A percentile compares a stretch with the other conserved stretches of the same genome.
Evolutionary conservation across 2,888 invertebrate genomes (phyloP).

Genomic region (Nomada goodeniana): DNA sequence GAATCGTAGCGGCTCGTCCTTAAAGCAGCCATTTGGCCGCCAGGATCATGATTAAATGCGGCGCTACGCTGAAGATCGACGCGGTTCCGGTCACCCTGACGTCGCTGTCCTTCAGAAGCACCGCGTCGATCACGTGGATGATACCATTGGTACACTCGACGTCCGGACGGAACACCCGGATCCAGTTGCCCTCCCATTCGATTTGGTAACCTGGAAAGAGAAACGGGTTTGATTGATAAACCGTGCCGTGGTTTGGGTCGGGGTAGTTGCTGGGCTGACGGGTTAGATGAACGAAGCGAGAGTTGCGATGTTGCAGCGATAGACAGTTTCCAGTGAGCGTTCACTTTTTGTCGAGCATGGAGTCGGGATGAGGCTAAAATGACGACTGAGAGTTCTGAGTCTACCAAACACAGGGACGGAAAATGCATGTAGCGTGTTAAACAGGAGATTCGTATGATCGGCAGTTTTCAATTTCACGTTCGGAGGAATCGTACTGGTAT

Average conservation of each 20-base stretch:
- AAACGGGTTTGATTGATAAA: slow-evolving; percentile 7
- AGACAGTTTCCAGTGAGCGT: slow-evolving; percentile 31
- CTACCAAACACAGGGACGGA: slow-evolving; percentile 24
- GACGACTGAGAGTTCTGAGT: slow-evolving; percentile 7
- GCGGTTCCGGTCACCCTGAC: slow-evolving; percentile 88
- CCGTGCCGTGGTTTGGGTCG: background rate
- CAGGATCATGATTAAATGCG: slow-evolving; percentile 83
- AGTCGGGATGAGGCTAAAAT: slow-evolving; percentile 14
- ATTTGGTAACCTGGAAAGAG: slow-evolving; percentile 90
- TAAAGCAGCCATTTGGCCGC: slow-evolving; percentile 84
- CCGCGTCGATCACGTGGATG: slow-evolving; percentile 96
- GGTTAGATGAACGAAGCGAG: slow-evolving; percentile 35
- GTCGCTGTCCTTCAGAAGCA: slow-evolving; percentile 93
- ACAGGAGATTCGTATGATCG: background rate
- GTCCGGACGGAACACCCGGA: slow-evolving; percentile 95
- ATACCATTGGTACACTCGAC: slow-evolving; percentile 98
- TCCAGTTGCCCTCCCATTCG: slow-evolving; percentile 93
- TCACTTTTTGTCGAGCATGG: slow-evolving; percentile 22
- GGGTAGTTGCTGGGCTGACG: background rate
- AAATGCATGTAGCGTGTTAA: slow-evolving; percentile 24
- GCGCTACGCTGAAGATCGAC: slow-evolving; percentile 80
- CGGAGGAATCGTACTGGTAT: no score
- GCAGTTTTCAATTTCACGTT: background rate
- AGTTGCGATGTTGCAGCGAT: slow-evolving; percentile 44
- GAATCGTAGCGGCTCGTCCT: slow-evolving; percentile 53